Evolutionary conservation across 2,888 invertebrate genomes (phyloP), one percentile per base, ranked within the genome.

Genomic region (Agriopis aurantiaria): DNA sequence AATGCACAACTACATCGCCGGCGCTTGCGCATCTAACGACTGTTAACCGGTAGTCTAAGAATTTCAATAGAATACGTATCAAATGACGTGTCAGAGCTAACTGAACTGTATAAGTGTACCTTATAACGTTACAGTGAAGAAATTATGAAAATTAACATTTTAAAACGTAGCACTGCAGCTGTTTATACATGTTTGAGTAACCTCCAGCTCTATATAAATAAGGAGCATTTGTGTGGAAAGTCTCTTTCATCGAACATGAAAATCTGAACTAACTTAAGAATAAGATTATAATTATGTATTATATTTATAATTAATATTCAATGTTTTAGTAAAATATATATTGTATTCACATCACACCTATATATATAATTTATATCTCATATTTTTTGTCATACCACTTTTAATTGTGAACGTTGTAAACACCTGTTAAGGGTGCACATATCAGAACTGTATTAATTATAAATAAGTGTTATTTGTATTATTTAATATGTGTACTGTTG

Each of bases 101-200:
- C 51, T 23, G 46, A 58, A 33, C 46, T 40, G 60, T 40, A 33
- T 49, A 33, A n/a, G 33, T 33, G 45, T 11, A 52, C 23, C 11
- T 43, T 52, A 51, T 43, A 51, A 52, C 7, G 61, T 51, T 52
- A 23, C 51, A 23, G 52, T 43, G 11, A 8, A 52, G 14, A 23
- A 52, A 62, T 62, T 52, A 43, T 11, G 45, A 9, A 60, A 49
- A 51, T 41, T 51, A 59, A 23, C 8, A 14, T 40, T 40, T 17
- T 43, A 14, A 8, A 51, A 14, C 10, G 11, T 7, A 23, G 43
- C 52, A 7, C 9, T 8, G 43, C 61, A 62, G 61, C 61, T 62
- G 61, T 52, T 43, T 52, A 62, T 43, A 62, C 61, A 62, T 23
- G 41, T 17, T 62, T 52, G 52, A 62, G 43, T 52, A 62, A 52